These are phyloP conservation scores for Meteorus colon DNA, from an alignment of 2,888 invertebrate genomes.

Conservation along the genomic window DNA sequence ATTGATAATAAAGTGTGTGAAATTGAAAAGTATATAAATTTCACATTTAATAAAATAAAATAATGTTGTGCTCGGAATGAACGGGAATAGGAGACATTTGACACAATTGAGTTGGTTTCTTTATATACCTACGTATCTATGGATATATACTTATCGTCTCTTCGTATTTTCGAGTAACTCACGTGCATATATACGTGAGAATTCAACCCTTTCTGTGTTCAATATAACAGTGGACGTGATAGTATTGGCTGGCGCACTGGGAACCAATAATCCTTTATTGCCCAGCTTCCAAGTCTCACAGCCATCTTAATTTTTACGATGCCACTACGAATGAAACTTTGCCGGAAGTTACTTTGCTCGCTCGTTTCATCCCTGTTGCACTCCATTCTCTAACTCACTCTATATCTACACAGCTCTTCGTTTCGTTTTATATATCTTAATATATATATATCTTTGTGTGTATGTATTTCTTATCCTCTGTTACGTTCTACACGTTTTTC, in stretches of 20 bases:
- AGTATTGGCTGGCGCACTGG: slow-evolving; percentile 34
- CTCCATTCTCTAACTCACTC: neutral
- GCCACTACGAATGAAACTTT: slow-evolving; percentile 44
- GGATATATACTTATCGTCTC: neutral
- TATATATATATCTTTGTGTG: neutral
- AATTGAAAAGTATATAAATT: neutral
- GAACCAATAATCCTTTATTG: slow-evolving; percentile 54
- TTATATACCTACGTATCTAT: neutral
- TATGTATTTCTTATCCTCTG: neutral
- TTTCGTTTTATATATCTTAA: neutral
- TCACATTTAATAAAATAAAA: neutral
- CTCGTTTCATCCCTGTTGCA: slow-evolving; percentile 16
- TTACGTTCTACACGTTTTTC: neutral
- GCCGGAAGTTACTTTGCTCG: slow-evolving; percentile 32
- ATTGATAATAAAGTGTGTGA: no score
- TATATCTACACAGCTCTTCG: neutral
- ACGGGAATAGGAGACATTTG: neutral
- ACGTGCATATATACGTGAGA: slow-evolving; percentile 21
- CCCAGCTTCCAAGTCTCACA: slow-evolving; percentile 31
- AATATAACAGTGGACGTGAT: slow-evolving; percentile 30
- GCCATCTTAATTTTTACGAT: slow-evolving; percentile 49
- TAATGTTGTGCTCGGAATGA: neutral
- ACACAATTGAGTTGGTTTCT: slow-evolving; percentile 25
- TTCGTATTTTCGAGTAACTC: slow-evolving; percentile 23
- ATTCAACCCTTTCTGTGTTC: slow-evolving; percentile 25